Base-by-base conservation (phyloP, 2,797 vertebrate species). In the Erethizon dorsatum region DNA sequence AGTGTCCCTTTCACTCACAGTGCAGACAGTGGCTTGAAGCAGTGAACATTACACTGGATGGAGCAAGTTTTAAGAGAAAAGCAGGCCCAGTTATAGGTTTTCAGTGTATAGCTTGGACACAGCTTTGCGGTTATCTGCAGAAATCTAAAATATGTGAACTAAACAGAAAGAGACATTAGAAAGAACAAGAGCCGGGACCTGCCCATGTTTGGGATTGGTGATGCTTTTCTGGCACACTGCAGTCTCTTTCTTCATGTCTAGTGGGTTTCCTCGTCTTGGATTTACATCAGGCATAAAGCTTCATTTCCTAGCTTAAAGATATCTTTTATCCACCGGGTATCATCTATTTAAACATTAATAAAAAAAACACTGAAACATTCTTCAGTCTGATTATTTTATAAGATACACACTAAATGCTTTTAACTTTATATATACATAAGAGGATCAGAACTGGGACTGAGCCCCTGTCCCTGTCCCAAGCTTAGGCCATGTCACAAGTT, bases 101-200 rank as follows among this genome's bases (percentile, higher is more conserved):
- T 95, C 92, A 96, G 96, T 97, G 97, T 97, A 97, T 91, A 97
- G 94, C 97, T 47, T 47, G 15, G 8, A 45, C 20, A 6, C 11
- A 3, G 37, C 71, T 45, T 12, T 28, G 45, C 3, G 47, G 45
- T 31, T 14, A 1, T 52, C 15, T 95, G 95, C 95, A 97, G 86
- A 96, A 54, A 90, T 86, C 57, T 50, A 10, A 97, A 95, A 45
- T 98, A 96, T 97, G 97, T 97, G 97, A 98, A 97, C 96, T 78
- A 78, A 97, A 97, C 14, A 5, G 97, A 88, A 65, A 90, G 92
- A 97, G 96, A 97, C 94, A 96, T 97, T 96, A 92, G 97, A 96
- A 97, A 95, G 95, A 97, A 96, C 94, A 95, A 88, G 97, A 97
- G 96, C 18, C 3, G 69, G 37, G n/a, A 94, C 84, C 13, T 26